Evolutionary conservation across 2,797 vertebrate genomes (phyloP).

Genomic region (Eremophila alpestris): DNA sequence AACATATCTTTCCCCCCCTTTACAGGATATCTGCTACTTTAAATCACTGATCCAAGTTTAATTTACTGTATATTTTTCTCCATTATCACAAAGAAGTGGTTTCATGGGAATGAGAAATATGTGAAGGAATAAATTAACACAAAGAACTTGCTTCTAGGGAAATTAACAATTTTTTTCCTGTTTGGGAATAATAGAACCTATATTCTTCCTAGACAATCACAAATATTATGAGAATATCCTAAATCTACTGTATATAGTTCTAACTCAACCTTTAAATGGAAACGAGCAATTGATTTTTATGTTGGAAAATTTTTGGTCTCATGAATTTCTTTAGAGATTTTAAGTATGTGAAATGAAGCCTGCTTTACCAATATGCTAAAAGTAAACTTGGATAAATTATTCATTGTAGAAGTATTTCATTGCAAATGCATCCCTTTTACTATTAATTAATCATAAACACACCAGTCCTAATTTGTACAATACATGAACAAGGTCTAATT

Average conservation of each 20-base stretch:
- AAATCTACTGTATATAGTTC: not conserved
- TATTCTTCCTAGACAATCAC: not conserved
- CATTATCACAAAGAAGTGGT: not conserved
- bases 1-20: not conserved
- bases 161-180: not conserved
- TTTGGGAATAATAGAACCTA: not conserved
- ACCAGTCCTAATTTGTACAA: not conserved
- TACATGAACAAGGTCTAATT: not conserved
- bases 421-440: constrained; percentile 15
- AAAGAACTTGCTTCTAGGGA: not conserved
- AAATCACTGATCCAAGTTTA: not conserved
- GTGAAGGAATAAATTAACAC: constrained; percentile 48
- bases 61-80: not conserved
- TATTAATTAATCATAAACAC: constrained; percentile 49
- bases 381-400: constrained; percentile 55
- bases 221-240: not conserved
- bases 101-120: not conserved
- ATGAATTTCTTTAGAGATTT: constrained; percentile 6
- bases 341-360: constrained; percentile 6
- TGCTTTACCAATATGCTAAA: constrained; percentile 19
- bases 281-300: constrained; percentile 44
- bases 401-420: constrained; percentile 37
- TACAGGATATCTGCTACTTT: not conserved
- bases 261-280: constrained; percentile 12
- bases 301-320: constrained; percentile 1